Evolutionary conservation across 2,113 vertebrate species (phyloP), one percentile per base, ranked within the genome.

Genomic region (Rhinopithecus roxellana): DNA sequence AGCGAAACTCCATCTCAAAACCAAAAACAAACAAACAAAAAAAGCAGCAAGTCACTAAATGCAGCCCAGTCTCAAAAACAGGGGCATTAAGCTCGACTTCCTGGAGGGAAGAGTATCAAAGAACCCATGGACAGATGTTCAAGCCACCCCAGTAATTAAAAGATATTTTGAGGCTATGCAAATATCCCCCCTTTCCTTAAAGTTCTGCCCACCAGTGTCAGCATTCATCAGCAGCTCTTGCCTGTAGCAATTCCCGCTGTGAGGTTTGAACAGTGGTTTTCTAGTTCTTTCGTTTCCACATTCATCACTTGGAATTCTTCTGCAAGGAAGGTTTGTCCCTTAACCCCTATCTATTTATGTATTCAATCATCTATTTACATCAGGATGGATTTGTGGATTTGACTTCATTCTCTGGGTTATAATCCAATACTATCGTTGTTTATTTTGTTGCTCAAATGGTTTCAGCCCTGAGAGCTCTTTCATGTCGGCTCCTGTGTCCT

Each of bases 231-330:
- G 70, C 0, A 16, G 45, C 57, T 38, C 55, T 5, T 1, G 69
- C 77, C 92, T 2, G 8, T 16, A 3, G 27, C 0, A 0, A 9
- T 25, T 0, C 0, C 2, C 2, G 1, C 80, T 17, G 20, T 6
- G 55, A 43, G 0, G 35, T 22, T 3, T 23, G 0, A 9, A 18
- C 50, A 2, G 78, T 1, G 77, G 30, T 3, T 92, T 17, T 45
- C 6, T 5, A 4, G 11, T 75, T 48, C 55, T 89, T 14, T 50
- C 30, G 0, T 22, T 55, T 67, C 82, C 32, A 1, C 8, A 6
- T 12, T 79, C 18, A 20, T 30, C 17, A 17, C 20, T 16, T 74
- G 69, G 89, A 61, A 50, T 59, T 48, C 86, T 90, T 67, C 83
- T 48, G 52, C 55, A 12, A 45, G 48, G 85, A 40, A 23, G 74